Base-by-base conservation (phyloP, 2,888 invertebrate genomes). In the Eremobia ochroleuca region DNA sequence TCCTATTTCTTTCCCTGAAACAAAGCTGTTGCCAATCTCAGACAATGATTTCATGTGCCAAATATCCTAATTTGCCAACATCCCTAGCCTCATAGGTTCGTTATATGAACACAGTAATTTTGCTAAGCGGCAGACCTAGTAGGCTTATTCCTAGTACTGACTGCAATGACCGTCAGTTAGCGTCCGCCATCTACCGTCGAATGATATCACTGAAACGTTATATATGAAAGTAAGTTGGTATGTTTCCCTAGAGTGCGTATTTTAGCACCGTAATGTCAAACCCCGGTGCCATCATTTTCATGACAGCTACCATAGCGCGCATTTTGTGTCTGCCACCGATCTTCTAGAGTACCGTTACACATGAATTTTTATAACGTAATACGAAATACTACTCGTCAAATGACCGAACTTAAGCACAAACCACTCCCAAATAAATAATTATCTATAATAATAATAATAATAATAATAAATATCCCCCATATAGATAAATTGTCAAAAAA, bases 391-490 rank as follows among this genome's bases (percentile, higher is more conserved):
- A 18, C 28, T 28, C 52, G 4, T 55, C 11, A n/a, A 55, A 75
- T 75, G 52, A 43, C 31, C n/a, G 15, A 62, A 34, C 34, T 62
- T 37, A 28, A 46, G 52, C 15, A 52, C 18, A 4, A 52, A 18
- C 58, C 49, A 43, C 11, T 69, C 8, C 8, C 15, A 25, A 49
- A 65, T 68, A 34, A 71, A 72, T 49, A 55, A 55, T 55, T n/a
- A 59, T 25, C 15, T n/a, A n/a, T n/a, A n/a, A n/a, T n/a, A n/a
- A n/a, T n/a, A n/a, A n/a, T n/a, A n/a, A n/a, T n/a, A n/a, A n/a
- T n/a, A n/a, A n/a, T n/a, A n/a, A n/a, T n/a, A n/a, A n/a, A n/a
- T n/a, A n/a, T n/a, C n/a, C n/a, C n/a, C n/a, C n/a, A n/a, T n/a
- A n/a, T n/a, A n/a, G n/a, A n/a, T n/a, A n/a, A n/a, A n/a, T n/a